phyloP scores from a whole-genome alignment of 2,888 invertebrate genomes.

The Napeogenes sylphis region DNA sequence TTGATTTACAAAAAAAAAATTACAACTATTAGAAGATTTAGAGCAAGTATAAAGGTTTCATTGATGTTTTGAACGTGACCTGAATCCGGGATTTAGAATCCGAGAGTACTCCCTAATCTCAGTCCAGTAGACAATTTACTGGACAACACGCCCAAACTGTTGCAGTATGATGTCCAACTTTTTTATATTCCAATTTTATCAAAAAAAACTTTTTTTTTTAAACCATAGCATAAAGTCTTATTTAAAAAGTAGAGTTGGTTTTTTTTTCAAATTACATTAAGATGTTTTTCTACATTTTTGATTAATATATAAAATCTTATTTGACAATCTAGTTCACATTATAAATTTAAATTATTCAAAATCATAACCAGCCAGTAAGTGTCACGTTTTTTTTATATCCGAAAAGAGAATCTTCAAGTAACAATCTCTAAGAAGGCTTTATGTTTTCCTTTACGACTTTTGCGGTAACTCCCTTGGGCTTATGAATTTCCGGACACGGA shows the following conservation, averaged over 20 bases:
- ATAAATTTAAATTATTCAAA: too few species aligned
- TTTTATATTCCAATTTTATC: conserved; percentile 2
- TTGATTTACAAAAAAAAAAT: conserved; percentile 11
- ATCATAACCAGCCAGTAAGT: too few species aligned
- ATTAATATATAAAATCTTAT: too few species aligned
- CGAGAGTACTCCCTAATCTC: conserved; percentile 29
- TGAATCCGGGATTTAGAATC: conserved; percentile 29
- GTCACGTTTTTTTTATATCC: background rate
- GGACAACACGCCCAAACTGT: conserved; percentile 32
- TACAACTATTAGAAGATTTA: background rate
- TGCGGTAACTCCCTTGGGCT: conserved; percentile 36
- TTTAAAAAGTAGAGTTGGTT: too few species aligned
- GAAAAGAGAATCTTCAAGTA: background rate
- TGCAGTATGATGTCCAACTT: conserved; percentile 7
- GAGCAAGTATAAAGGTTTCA: conserved; percentile 5
- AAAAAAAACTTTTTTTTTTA: too few species aligned
- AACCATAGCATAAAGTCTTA: too few species aligned
- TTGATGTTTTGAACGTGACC: conserved; percentile 35
- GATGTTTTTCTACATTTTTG: too few species aligned
- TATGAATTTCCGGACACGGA: conserved; percentile 40
- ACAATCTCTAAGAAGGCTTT: background rate
- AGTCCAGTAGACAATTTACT: conserved; percentile 33
- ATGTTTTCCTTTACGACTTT: conserved; percentile 34
- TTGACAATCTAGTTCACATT: too few species aligned
- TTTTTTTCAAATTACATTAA: too few species aligned